phyloP scores from a whole-genome alignment of 2,113 vertebrate genomes.

The Seriola aureovittata region DNA sequence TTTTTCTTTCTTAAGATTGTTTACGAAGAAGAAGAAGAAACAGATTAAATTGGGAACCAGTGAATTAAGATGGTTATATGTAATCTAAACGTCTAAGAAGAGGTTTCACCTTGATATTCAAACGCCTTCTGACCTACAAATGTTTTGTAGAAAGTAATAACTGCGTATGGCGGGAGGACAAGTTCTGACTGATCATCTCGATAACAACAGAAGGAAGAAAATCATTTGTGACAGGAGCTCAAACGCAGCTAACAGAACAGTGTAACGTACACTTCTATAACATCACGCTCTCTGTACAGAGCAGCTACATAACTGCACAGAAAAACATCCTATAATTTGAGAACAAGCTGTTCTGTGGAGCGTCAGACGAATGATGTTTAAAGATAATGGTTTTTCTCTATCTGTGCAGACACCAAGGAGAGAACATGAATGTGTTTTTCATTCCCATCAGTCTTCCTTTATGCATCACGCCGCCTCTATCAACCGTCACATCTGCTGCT shows the following conservation, averaged over 20 bases:
- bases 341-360: not conserved
- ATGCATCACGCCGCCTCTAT: slow-evolving; percentile 10
- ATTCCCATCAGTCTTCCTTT: slow-evolving; percentile 41
- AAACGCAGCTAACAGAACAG: not conserved
- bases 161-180: not conserved
- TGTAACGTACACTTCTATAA: not conserved
- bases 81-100: not conserved
- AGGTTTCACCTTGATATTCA: not conserved
- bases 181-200: not conserved
- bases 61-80: not conserved
- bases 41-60: not conserved
- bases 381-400: slow-evolving; percentile 57
- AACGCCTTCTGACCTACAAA: not conserved
- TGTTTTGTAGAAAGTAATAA: not conserved
- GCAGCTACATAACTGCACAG: not conserved
- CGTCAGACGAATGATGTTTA: slow-evolving; percentile 15
- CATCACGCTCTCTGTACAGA: not conserved
- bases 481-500: slow-evolving; percentile 40
- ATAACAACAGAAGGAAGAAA: not conserved
- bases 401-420: slow-evolving; percentile 42
- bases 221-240: no score
- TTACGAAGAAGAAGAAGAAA: not conserved
- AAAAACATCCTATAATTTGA: not conserved
- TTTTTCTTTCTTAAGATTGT: not conserved
- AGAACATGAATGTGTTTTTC: slow-evolving; percentile 19